These are phyloP conservation scores for Phyllotreta striolata DNA, from an alignment of 2,888 invertebrate species.

Conservation along the genomic window DNA sequence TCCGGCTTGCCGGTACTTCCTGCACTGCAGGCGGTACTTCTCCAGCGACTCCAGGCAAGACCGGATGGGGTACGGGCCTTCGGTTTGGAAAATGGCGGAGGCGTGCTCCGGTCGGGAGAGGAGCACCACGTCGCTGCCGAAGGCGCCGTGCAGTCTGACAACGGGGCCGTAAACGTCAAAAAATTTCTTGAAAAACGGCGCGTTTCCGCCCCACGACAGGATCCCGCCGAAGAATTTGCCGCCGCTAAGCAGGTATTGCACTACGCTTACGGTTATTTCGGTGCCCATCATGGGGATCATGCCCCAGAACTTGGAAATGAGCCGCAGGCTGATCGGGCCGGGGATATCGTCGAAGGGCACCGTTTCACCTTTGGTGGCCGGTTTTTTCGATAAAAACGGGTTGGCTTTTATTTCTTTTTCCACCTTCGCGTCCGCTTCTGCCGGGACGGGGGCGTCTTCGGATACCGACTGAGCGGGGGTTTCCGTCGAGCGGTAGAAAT, in stretches of 20 bases:
- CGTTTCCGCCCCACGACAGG: conserved; percentile 61
- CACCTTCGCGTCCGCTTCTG: neutral
- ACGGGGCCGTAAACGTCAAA: conserved; percentile 70
- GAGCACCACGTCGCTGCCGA: conserved; percentile 71
- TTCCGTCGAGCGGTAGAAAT: neutral
- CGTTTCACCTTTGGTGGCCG: conserved; percentile 11
- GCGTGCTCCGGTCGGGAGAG: conserved; percentile 72
- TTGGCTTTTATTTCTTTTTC: conserved; percentile 6
- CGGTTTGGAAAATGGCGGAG: conserved; percentile 68
- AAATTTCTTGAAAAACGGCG: conserved; percentile 60
- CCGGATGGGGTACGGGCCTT: conserved; percentile 68
- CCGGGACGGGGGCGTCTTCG: neutral
- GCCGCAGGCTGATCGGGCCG: conserved; percentile 67
- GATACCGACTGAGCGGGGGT: neutral
- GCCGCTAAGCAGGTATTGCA: conserved; percentile 65
- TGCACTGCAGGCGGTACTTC: conserved; percentile 68
- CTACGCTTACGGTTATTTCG: conserved; percentile 65
- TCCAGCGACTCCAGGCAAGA: conserved; percentile 72
- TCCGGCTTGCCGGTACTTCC: conserved; percentile 66
- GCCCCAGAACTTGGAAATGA: conserved; percentile 67
- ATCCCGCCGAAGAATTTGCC: conserved; percentile 62
- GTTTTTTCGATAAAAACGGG: neutral
- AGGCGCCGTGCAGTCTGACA: conserved; percentile 70
- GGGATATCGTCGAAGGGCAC: conserved; percentile 70
- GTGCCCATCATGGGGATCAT: conserved; percentile 71